Percentiles rank a stretch among this genome's conserved stretches.
Evolutionary conservation across 2,113 vertebrate genomes (phyloP).

Genomic region (Gopherus flavomarginatus): DNA sequence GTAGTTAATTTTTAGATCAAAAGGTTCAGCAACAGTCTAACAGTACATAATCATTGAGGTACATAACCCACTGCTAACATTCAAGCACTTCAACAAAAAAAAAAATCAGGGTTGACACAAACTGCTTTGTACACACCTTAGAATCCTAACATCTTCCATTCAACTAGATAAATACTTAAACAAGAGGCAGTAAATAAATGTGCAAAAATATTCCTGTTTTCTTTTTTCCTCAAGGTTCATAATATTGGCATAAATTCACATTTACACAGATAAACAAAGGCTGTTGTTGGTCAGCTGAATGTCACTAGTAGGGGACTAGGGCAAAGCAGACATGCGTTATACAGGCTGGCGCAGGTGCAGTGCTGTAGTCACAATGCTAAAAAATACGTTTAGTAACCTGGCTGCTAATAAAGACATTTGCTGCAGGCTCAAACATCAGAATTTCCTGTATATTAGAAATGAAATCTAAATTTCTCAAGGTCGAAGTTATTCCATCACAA

Average conservation of each 20-base stretch:
- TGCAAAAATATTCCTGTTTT: constrained; percentile 68
- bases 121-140: constrained; percentile 59
- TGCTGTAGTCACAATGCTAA: not conserved
- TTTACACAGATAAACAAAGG: not conserved
- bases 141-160: constrained; percentile 51
- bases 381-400: not conserved
- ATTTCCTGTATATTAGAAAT: not conserved
- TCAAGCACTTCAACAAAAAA: constrained; percentile 64
- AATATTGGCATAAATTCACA: not conserved
- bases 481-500: not conserved
- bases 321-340: not conserved
- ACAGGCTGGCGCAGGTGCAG: not conserved
- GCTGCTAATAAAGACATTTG: not conserved
- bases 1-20: constrained; percentile 83
- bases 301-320: not conserved
- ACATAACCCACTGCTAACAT: constrained; percentile 64
- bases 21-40: constrained; percentile 85
- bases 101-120: not conserved
- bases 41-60: constrained; percentile 84
- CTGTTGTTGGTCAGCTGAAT: not conserved
- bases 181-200: constrained; percentile 49
- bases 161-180: constrained; percentile 65
- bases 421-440: not conserved
- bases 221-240: constrained; percentile 31
- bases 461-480: not conserved